Base-by-base conservation (phyloP, 2,797 vertebrate genomes). In the Sebastiscus albofasciatus region DNA sequence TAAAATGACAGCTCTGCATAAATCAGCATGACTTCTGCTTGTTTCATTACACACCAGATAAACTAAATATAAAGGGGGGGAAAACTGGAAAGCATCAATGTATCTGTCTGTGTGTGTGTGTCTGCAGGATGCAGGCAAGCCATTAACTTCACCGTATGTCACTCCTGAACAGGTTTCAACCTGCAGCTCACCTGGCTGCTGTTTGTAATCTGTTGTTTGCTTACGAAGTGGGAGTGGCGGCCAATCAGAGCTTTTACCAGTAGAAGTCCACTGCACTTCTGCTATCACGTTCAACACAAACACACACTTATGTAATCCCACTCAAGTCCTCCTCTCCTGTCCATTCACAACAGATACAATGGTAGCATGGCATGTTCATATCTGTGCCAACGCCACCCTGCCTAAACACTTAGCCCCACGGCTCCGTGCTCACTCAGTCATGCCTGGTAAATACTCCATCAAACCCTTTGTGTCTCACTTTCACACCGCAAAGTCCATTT, bases 131-230 rank as follows among this genome's bases (percentile, higher is more conserved):
- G 46, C 18, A 55, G 55, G 65, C 16, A 27, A 31, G 36, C 26
- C 24, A 77, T 66, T 69, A 75, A 67, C 65, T 80, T 76, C 46
- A 78, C 52, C 5, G 29, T 24, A 71, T 83, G 74, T 89, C 78
- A 85, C 79, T 91, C 73, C 85, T 79, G 56, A 87, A 90, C 94
- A 94, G 75, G 95, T 92, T 90, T 82, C 71, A 87, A 85, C 95
- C 73, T n/a, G 93, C 79, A 77, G 59, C 81, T 80, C 68, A 77
- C 75, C 82, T 79, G 49, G 78, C 80, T 85, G 39, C 77, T 84
- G 83, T 82, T 71, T 88, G 69, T 78, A 84, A 86, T 84, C 80
- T 81, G 66, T 70, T 74, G 70, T 90, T 89, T 92, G 85, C 81
- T 89, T 72, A 79, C 79, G 29, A 68, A 77, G 67, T 75, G 84